Evolutionary conservation across 1,140 invertebrate genomes (phyloP), one percentile per base, ranked within the genome.

Genomic region (Papilio glaucus): DNA sequence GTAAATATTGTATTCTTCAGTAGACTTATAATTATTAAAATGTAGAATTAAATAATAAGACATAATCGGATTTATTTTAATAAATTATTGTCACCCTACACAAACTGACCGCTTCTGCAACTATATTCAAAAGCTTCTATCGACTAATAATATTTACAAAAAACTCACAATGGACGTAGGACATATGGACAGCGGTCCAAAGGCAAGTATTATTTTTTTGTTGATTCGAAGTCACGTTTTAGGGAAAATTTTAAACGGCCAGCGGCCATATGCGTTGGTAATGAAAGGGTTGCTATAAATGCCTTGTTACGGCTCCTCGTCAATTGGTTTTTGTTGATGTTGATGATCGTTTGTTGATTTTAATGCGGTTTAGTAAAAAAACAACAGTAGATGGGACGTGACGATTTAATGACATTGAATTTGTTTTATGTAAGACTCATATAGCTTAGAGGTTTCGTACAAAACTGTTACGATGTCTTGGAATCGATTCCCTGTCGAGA

Each of bases 171-270:
- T 82, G 72, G 73, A 70, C 74, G 60, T 33, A 76, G 81, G 84
- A 88, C 85, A 86, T 83, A 85, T 84, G 85, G 85, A 82, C 84
- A 85, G 71, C 75, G 74, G 83, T 74, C 79, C 75, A 78, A 77
- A 75, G 76, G 72, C 57, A 65, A 10, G 73, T 65, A 78, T 77
- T 76, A 78, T 76, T 76, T 74, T 72, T 78, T 85, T 82, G n/a
- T 84, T 82, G 83, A 76, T 79, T 78, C 63, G 57, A 63, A 72
- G 71, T 74, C 79, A 83, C 78, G 79, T 80, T 77, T 75, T 69
- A 76, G 38, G 53, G 71, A 65, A 70, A 73, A 67, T 26, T 69
- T 77, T 73, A 76, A 71, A 70, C 72, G 61, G 72, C 69, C 70
- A 78, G 57, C 78, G 74, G 73, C 80, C 80, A 84, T 84, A 82